These are phyloP conservation scores for Macrotrachela quadricornifera DNA, from an alignment of 1,140 invertebrate genomes.

Conservation along the genomic window DNA sequence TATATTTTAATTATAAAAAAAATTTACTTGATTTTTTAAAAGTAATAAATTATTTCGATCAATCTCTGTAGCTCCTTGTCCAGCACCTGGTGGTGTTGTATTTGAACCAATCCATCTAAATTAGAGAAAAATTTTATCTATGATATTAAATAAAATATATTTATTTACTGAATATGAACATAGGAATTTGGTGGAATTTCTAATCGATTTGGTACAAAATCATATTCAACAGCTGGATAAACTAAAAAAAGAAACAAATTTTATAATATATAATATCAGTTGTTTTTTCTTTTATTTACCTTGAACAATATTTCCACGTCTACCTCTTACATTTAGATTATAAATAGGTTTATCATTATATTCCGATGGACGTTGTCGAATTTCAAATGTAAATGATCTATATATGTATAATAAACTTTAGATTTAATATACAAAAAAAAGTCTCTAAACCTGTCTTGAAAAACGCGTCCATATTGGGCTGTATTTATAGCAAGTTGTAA, in stretches of 20 bases:
- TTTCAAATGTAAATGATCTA: conserved; percentile 4
- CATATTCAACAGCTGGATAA: conserved; percentile 9
- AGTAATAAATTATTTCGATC: conserved; percentile 25
- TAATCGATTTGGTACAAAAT: conserved; percentile 11
- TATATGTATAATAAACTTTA: not conserved
- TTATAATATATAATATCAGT: too few relatives aligned
- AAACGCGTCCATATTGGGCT: conserved; percentile 24
- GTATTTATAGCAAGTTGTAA: conserved; percentile 24
- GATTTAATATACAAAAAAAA: not conserved
- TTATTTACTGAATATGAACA: not conserved
- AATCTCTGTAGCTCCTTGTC: conserved; percentile 21
- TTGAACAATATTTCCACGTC: conserved; percentile 10
- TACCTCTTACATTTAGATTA: conserved; percentile 8
- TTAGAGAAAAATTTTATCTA: not conserved
- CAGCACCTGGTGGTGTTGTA: conserved; percentile 22
- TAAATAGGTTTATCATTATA: not conserved
- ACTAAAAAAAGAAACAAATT: not conserved
- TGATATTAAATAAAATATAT: not conserved
- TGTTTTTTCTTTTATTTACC: too few relatives aligned
- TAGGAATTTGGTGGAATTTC: not conserved
- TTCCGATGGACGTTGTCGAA: not conserved
- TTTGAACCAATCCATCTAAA: conserved; percentile 28
- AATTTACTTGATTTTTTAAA: conserved; percentile 12
- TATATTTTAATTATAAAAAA: not conserved
- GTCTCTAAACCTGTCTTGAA: conserved; percentile 23